Evolutionary conservation across 53 echinoderm and acorn worm genomes (phyloP).

Genomic region (Echinarachnius parma): DNA sequence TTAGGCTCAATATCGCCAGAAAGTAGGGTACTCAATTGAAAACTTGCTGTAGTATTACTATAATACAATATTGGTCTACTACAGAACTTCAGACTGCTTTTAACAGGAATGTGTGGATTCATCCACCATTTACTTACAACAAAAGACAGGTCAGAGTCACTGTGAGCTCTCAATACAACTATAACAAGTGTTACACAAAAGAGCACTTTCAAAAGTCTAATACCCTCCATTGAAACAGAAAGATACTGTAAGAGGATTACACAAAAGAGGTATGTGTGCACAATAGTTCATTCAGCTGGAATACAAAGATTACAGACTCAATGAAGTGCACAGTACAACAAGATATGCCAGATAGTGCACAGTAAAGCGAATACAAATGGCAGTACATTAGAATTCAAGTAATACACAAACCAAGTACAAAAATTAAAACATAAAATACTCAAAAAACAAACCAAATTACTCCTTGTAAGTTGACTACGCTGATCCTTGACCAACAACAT

Average conservation of each 20-base stretch:
- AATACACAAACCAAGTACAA: background rate
- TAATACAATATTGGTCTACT: conserved; percentile 5
- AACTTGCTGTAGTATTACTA: conserved; percentile 3
- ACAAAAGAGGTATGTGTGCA: background rate
- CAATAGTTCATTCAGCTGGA: background rate
- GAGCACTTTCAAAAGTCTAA: conserved; percentile 13
- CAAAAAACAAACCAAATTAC: background rate
- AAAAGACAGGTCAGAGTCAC: conserved; percentile 5
- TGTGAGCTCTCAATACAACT: background rate
- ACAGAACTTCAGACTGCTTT: background rate
- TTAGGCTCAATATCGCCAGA: conserved; percentile 12
- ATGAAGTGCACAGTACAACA: conserved; percentile 6
- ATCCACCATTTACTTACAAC: background rate
- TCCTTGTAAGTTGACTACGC: background rate
- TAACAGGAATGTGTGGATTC: background rate
- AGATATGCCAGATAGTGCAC: too few species aligned
- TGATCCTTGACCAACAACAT: conserved; percentile 4
- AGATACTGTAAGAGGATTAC: background rate
- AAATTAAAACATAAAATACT: background rate
- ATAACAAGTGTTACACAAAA: conserved; percentile 7
- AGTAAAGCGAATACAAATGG: background rate
- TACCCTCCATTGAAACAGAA: conserved; percentile 11
- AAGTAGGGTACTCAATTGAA: background rate
- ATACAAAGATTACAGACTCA: conserved; percentile 2
- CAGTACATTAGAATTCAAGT: background rate